Percentiles rank a stretch among this genome's conserved stretches.
These are phyloP conservation scores for Hemibagrus wyckioides DNA, from an alignment of 2,113 vertebrate genomes.

Conservation along the genomic window DNA sequence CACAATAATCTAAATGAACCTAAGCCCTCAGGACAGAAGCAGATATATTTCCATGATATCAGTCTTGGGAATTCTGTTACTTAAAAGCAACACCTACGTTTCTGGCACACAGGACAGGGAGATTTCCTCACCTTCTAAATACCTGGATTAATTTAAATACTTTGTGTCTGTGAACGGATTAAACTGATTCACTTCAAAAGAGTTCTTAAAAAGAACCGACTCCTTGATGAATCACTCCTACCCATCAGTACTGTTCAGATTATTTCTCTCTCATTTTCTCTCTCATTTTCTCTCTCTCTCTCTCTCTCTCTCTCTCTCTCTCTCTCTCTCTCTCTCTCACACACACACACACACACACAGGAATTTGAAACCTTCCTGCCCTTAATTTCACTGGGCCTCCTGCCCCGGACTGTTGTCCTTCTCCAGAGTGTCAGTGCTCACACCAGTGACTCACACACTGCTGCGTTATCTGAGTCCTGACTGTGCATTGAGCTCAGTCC, in stretches of 20 bases:
- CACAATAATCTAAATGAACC: not conserved
- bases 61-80: not conserved
- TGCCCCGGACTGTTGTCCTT: not conserved
- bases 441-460: slow-evolving; percentile 90
- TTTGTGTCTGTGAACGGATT: not conserved
- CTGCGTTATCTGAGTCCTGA: slow-evolving; percentile 90
- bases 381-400: not conserved
- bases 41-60: not conserved
- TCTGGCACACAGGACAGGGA: not conserved
- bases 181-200: not conserved
- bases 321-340: not conserved
- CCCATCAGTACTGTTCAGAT: not conserved
- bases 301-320: too few species aligned
- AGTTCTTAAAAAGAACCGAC: not conserved
- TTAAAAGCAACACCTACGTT: not conserved
- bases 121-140: not conserved
- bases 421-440: slow-evolving; percentile 67
- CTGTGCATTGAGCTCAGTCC: slow-evolving; percentile 98
- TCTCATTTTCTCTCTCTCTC: too few species aligned
- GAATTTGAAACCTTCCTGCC: not conserved
- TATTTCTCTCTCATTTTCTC: not conserved
- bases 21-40: not conserved
- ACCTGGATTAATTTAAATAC: not conserved
- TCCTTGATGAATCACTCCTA: not conserved
- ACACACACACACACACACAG: not conserved